Base-by-base conservation (phyloP, 1,140 invertebrate genomes). In the Orius insidiosus region DNA sequence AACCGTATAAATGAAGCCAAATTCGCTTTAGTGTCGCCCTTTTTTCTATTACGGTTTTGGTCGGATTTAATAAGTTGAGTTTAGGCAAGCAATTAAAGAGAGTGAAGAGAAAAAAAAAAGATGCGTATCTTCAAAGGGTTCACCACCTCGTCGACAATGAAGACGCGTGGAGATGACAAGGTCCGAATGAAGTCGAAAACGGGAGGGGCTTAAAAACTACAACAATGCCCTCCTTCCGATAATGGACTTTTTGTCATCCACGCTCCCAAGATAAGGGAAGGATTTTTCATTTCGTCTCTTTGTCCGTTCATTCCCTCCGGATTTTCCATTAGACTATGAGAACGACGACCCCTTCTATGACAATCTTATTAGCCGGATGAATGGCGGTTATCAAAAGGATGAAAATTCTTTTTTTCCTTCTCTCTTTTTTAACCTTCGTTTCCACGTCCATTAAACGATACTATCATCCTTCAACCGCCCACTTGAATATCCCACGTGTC, bases 281-380 rank as follows among this genome's bases (percentile, higher is more conserved):
- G 38, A 40, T 40, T 40, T 40, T 40, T 40, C 38, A 40, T 40
- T 40, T 18, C 38, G 18, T 3, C 13, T 40, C 38, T 40, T 40
- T 40, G 38, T 40, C 18, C 38, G 9, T 14, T 18, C 38, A 15
- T 18, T 18, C 11, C n/a, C 35, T 40, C 18, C 11, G 18, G 38
- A 40, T 40, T 40, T n/a, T 40, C 38, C 38, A 40, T 40, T 40
- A 40, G 38, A 40, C 18, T 40, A 40, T 40, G 38, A 40, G 38
- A 11, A 40, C 9, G 13, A 24, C 24, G 24, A 24, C 24, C 24
- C 24, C 24, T 24, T 24, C 24, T 24, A 24, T 24, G 24, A 24
- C 24, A 24, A 24, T 24, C 24, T 24, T 24, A 24, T 24, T 24
- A 24, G 24, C 24, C 24, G 24, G 24, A 24, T 24, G 24, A 24